Percentiles rank a stretch among this genome's conserved stretches.
Conservation (phyloP, 2,888 invertebrate species). For the Orchestes rusci region DNA sequence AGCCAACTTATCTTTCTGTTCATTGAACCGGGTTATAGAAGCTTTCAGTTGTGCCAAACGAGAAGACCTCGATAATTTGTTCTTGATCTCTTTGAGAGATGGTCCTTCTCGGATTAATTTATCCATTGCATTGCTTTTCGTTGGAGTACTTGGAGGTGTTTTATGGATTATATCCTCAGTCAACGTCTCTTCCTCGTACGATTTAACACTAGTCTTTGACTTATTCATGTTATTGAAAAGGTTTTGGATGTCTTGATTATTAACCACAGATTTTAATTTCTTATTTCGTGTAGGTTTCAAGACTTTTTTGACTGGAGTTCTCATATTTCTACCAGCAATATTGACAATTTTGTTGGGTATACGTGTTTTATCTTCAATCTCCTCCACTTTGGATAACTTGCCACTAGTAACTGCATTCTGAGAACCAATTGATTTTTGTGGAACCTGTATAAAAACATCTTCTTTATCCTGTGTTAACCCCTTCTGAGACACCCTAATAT, state of each 20-base stretch:
- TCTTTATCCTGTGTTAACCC: slow-evolving; percentile 22
- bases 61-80: slow-evolving; percentile 59
- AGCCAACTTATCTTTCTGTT: slow-evolving; percentile 56
- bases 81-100: slow-evolving; percentile 62
- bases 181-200: slow-evolving; percentile 7
- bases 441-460: slow-evolving; percentile 20
- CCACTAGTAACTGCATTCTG: slow-evolving; percentile 11
- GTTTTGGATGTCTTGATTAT: slow-evolving; percentile 35
- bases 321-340: slow-evolving; percentile 11
- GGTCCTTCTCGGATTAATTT: slow-evolving; percentile 52
- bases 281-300: slow-evolving; percentile 25
- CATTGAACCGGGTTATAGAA: slow-evolving; percentile 58
- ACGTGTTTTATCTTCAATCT: slow-evolving; percentile 26
- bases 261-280: slow-evolving; percentile 24
- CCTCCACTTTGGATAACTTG: slow-evolving; percentile 25
- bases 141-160: slow-evolving; percentile 36
- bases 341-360: slow-evolving; percentile 24
- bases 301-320: slow-evolving; percentile 13
- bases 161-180: slow-evolving; percentile 19
- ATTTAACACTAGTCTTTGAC: slow-evolving; percentile 1
- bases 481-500: slow-evolving; percentile 16
- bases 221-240: slow-evolving; percentile 32
- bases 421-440: slow-evolving; percentile 11
- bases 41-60: slow-evolving; percentile 64
- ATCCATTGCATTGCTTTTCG: slow-evolving; percentile 43